phyloP scores from a whole-genome alignment of 1,140 invertebrate genomes.

The Pemphigus obesinymphae region DNA sequence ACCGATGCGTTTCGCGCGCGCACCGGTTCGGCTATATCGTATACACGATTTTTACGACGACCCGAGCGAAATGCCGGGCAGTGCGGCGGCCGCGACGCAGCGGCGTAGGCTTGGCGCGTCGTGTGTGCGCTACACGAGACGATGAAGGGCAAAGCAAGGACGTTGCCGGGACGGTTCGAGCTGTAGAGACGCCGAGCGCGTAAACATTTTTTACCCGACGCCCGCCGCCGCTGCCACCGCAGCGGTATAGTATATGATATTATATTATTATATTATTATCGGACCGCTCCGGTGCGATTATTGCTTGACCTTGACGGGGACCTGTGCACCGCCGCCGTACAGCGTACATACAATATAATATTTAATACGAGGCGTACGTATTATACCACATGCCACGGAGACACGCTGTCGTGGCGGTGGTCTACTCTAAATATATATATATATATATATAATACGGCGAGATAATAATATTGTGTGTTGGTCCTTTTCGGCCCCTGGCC shows the following conservation, averaged over 20 bases:
- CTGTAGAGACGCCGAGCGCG: background rate
- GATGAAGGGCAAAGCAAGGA: conserved; percentile 38
- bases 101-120: background rate
- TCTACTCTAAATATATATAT: too few relatives aligned
- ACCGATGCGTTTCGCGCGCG: too few relatives aligned
- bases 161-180: conserved; percentile 11
- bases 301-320: too few relatives aligned
- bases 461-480: too few relatives aligned
- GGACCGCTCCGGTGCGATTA: too few relatives aligned
- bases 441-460: too few relatives aligned
- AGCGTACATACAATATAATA: background rate
- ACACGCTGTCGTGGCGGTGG: background rate
- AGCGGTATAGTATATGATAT: too few relatives aligned
- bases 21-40: background rate
- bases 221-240: background rate
- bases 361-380: background rate
- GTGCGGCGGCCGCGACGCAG: background rate
- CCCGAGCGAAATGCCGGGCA: background rate
- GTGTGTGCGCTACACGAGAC: too few relatives aligned
- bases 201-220: conserved; percentile 18
- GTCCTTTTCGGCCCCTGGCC: too few relatives aligned
- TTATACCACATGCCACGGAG: background rate
- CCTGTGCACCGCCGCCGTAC: too few relatives aligned
- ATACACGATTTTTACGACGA: background rate
- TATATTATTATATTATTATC: background rate